Percentiles rank a stretch among this genome's conserved stretches.
Evolutionary conservation across 2,797 vertebrate genomes (phyloP).

Genomic region (Antennarius maculatus): DNA sequence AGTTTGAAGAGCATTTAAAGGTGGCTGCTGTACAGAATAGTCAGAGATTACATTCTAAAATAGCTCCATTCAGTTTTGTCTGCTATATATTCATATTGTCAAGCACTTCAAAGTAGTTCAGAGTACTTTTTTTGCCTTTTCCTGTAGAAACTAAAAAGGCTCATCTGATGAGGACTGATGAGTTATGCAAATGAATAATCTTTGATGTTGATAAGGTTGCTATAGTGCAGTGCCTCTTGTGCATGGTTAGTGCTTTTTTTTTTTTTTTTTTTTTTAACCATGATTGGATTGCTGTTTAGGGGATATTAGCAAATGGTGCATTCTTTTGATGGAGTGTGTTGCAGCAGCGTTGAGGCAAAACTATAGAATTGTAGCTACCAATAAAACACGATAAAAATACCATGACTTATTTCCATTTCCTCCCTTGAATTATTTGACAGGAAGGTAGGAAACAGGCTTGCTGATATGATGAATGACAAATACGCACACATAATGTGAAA

Average conservation of each 20-base stretch:
- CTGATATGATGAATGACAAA: slow-evolving; percentile 13
- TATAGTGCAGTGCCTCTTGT: background rate
- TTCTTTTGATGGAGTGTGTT: background rate
- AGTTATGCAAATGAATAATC: background rate
- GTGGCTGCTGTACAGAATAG: background rate
- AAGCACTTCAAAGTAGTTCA: background rate
- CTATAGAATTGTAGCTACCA: background rate
- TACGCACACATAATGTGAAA: slow-evolving; percentile 12
- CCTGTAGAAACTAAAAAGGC: background rate
- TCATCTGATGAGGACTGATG: background rate
- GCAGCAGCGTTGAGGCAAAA: background rate
- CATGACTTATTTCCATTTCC: background rate
- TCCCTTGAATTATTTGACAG: background rate
- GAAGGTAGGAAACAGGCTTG: slow-evolving; percentile 7
- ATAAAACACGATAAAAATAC: background rate
- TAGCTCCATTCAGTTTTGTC: background rate
- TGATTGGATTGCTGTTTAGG: background rate
- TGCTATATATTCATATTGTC: background rate
- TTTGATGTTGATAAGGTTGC: background rate
- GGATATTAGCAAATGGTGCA: background rate
- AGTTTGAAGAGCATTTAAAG: background rate
- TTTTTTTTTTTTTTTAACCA: background rate
- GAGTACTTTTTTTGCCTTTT: background rate
- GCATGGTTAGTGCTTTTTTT: no score
- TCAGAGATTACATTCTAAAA: background rate